Evolutionary conservation across 1,140 invertebrate species (phyloP).

Genomic region (Ips nitidus): DNA sequence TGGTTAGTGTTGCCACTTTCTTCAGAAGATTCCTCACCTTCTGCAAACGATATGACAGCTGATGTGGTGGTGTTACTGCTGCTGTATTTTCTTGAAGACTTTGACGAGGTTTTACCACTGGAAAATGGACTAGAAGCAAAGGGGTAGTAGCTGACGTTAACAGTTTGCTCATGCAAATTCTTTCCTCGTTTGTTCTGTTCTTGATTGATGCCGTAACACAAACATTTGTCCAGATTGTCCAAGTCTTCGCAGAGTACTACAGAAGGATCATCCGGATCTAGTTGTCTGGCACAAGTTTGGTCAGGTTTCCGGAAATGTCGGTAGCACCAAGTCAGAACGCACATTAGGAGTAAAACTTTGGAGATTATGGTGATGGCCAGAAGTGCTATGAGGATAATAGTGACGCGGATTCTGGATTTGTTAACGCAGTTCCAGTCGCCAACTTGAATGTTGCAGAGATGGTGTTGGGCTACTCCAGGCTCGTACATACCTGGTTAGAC

Average conservation of each 20-base stretch:
- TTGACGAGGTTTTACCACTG: slow-evolving; percentile 11
- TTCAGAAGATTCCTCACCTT: slow-evolving; percentile 16
- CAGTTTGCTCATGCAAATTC: slow-evolving; percentile 25
- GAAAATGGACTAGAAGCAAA: slow-evolving; percentile 18
- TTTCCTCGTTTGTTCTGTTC: slow-evolving; percentile 7
- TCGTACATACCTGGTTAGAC: slow-evolving; percentile 25
- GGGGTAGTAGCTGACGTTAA: slow-evolving; percentile 36
- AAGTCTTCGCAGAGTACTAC: slow-evolving; percentile 27
- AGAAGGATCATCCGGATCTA: slow-evolving; percentile 21
- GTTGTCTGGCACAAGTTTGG: slow-evolving; percentile 18
- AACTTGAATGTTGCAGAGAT: slow-evolving; percentile 37
- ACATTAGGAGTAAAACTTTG: slow-evolving; percentile 39
- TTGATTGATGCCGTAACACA: slow-evolving; percentile 12
- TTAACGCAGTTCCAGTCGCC: slow-evolving; percentile 37
- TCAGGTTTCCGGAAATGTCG: slow-evolving; percentile 28
- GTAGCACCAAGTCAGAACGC: slow-evolving; percentile 39
- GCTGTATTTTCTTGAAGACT: slow-evolving; percentile 6
- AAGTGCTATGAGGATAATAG: slow-evolving; percentile 30
- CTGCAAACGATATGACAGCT: slow-evolving; percentile 18
- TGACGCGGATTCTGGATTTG: slow-evolving; percentile 34
- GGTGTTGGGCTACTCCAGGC: slow-evolving; percentile 30
- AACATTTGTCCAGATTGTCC: slow-evolving; percentile 25
- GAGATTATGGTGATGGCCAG: slow-evolving; percentile 36
- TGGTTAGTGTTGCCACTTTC: slow-evolving; percentile 17
- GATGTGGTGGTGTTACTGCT: slow-evolving; percentile 21